Evolutionary conservation across 2,888 invertebrate species (phyloP).

Genomic region (Capitulum mitella): DNA sequence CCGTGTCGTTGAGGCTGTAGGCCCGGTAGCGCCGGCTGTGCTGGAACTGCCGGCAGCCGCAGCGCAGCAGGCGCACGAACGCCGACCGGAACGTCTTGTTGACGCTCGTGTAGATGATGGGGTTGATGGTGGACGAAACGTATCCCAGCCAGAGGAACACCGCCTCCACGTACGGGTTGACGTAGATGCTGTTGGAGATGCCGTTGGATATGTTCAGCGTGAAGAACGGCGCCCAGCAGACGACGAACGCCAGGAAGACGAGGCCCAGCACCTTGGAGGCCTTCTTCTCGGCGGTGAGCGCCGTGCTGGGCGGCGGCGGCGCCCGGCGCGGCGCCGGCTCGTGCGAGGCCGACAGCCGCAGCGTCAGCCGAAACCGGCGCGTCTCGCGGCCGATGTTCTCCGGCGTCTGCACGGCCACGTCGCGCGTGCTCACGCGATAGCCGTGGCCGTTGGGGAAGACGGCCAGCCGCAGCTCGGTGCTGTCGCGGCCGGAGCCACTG

Average conservation of each 20-base stretch:
- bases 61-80: constrained; percentile 74
- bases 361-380: constrained; percentile 48
- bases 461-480: constrained; percentile 26
- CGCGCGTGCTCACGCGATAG: constrained; percentile 47
- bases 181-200: constrained; percentile 71
- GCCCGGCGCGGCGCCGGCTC: constrained; percentile 29
- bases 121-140: constrained; percentile 89
- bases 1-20: constrained; percentile 32
- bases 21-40: constrained; percentile 29
- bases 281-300: constrained; percentile 83
- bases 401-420: constrained; percentile 65
- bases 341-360: constrained; percentile 31
- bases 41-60: constrained; percentile 46
- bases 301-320: constrained; percentile 40
- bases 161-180: constrained; percentile 64
- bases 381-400: constrained; percentile 63
- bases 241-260: constrained; percentile 88
- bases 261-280: constrained; percentile 88
- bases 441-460: constrained; percentile 30
- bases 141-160: constrained; percentile 89
- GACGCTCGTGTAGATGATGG: constrained; percentile 91
- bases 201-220: constrained; percentile 77
- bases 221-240: constrained; percentile 94
- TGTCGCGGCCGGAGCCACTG: constrained; percentile 28
- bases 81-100: constrained; percentile 88